phyloP scores from a whole-genome alignment of 2,888 invertebrate species.

The Ganaspis brasiliensis region DNA sequence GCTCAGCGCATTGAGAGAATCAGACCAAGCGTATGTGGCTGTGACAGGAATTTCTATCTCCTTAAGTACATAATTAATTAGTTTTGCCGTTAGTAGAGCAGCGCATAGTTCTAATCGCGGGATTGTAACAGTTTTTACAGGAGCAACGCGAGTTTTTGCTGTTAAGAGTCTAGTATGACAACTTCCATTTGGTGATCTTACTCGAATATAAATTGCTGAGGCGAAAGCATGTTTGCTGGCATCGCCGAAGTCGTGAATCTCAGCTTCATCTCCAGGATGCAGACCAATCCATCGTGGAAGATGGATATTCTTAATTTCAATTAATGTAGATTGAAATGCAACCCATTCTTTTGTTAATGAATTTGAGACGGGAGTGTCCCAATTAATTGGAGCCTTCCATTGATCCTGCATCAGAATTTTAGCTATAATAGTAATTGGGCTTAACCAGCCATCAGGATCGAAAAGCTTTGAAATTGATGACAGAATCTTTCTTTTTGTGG shows the following conservation, averaged over 20 bases:
- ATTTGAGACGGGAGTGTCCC: neutral
- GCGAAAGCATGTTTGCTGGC: slow-evolving; percentile 2
- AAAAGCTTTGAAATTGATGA: neutral
- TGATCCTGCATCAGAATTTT: slow-evolving; percentile 1
- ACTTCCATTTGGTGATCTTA: neutral
- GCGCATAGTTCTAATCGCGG: neutral
- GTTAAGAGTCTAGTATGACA: neutral
- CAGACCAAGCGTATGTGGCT: neutral
- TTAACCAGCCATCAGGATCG: neutral
- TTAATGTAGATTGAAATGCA: neutral
- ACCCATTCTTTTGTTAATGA: neutral
- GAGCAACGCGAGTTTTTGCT: slow-evolving; percentile 3
- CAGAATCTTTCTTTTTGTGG: neutral
- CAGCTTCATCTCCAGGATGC: neutral
- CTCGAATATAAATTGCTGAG: neutral
- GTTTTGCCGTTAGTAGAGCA: neutral
- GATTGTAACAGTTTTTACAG: neutral
- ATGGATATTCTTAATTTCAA: neutral
- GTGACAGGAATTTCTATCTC: neutral
- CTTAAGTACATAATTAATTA: neutral
- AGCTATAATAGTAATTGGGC: neutral
- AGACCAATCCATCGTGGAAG: neutral
- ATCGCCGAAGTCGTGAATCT: neutral
- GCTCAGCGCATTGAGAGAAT: neutral
- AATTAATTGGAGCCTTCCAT: neutral